Conservation (phyloP, 1,140 invertebrate genomes). For the Nephotettix cincticeps region DNA sequence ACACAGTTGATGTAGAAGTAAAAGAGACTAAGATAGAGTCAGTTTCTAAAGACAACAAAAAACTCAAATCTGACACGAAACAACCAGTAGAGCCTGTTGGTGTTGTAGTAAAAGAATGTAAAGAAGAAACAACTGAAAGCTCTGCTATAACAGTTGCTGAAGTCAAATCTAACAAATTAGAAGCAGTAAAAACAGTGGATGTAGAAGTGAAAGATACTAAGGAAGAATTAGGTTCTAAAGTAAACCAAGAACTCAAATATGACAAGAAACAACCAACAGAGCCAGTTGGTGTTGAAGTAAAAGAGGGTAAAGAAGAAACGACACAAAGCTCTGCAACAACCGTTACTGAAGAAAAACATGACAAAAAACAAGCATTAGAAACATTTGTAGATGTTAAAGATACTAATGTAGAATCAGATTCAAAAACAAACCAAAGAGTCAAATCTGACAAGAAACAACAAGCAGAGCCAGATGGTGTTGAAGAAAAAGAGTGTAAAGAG, state of each 20-base stretch:
- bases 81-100: constrained; percentile 23
- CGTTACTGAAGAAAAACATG: too few species aligned
- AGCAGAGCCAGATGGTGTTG: constrained; percentile 29
- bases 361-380: too few species aligned
- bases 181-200: constrained; percentile 36
- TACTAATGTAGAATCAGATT: constrained; percentile 16
- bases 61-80: constrained; percentile 20
- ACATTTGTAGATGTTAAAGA: too few species aligned
- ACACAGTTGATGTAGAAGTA: constrained; percentile 25
- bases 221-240: constrained; percentile 37
- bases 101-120: constrained; percentile 23
- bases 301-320: constrained; percentile 5
- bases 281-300: background rate
- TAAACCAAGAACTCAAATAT: constrained; percentile 30
- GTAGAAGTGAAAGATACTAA: constrained; percentile 38
- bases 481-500: constrained; percentile 25
- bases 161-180: constrained; percentile 33
- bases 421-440: constrained; percentile 12
- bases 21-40: constrained; percentile 4
- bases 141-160: background rate
- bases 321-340: too few species aligned
- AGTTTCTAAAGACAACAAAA: constrained; percentile 6
- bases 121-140: background rate
- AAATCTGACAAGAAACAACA: constrained; percentile 21
- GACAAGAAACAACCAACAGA: constrained; percentile 19